Percentiles rank a stretch among this genome's conserved stretches.
These are phyloP conservation scores for Galeruca laticollis DNA, from an alignment of 2,888 invertebrate species.

Conservation along the genomic window DNA sequence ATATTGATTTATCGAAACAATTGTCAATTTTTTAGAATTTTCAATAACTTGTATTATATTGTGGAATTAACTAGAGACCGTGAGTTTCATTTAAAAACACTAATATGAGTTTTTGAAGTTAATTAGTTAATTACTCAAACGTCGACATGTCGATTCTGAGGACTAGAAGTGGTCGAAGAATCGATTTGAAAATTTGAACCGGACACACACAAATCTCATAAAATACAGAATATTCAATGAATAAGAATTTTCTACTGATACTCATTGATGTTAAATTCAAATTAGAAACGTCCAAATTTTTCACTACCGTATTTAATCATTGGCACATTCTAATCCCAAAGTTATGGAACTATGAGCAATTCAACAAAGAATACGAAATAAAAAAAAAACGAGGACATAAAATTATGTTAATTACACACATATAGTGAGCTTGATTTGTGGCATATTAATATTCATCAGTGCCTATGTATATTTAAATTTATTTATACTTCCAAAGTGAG, in stretches of 20 bases:
- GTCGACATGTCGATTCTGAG: too few relatives aligned
- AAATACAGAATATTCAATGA: background rate
- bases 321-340: background rate
- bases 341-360: slow-evolving; percentile 8
- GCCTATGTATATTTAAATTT: slow-evolving; percentile 39
- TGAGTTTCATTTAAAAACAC: too few relatives aligned
- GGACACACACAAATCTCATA: background rate
- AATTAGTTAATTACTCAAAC: too few relatives aligned
- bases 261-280: background rate
- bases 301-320: background rate
- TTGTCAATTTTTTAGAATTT: too few relatives aligned
- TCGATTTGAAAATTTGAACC: too few relatives aligned
- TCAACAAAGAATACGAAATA: background rate
- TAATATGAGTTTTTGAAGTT: too few relatives aligned
- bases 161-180: background rate
- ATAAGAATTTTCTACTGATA: too few relatives aligned
- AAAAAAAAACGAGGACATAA: slow-evolving; percentile 31
- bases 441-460: slow-evolving; percentile 42
- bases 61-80: too few relatives aligned
- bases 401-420: slow-evolving; percentile 34
- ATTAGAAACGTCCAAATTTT: background rate
- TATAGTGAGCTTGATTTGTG: slow-evolving; percentile 36
- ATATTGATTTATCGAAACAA: too few relatives aligned
- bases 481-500: slow-evolving; percentile 39
- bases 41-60: too few relatives aligned